These are phyloP conservation scores for Caprella mutica DNA, from an alignment of 2,888 invertebrate species.

Conservation along the genomic window DNA sequence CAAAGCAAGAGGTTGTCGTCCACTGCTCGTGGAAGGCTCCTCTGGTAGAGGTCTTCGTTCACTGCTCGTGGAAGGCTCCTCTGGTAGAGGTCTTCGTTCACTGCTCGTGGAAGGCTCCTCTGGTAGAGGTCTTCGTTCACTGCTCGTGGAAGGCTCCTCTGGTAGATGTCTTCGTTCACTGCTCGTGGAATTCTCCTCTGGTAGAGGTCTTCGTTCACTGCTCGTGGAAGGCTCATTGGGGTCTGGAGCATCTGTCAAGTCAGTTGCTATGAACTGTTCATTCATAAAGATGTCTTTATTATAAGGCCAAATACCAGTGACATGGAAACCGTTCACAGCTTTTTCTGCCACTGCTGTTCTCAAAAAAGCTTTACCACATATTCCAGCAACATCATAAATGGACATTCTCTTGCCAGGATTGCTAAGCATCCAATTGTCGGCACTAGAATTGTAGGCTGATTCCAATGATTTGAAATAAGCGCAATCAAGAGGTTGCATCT, in stretches of 20 bases:
- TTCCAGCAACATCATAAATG: constrained; percentile 1
- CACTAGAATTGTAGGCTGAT: constrained; percentile 11
- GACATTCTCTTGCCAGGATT: constrained; percentile 16
- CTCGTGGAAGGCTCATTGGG: too few relatives aligned
- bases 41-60: too few relatives aligned
- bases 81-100: too few relatives aligned
- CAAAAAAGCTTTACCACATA: not conserved
- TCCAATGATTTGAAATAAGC: constrained; percentile 9
- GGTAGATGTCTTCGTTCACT: too few relatives aligned
- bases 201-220: too few relatives aligned
- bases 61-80: too few relatives aligned
- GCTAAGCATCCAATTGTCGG: constrained; percentile 12
- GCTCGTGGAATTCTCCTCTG: too few relatives aligned
- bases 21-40: too few relatives aligned
- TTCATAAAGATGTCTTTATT: not conserved
- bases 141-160: too few relatives aligned
- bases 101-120: too few relatives aligned
- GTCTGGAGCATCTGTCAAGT: not conserved
- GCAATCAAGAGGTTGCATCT: constrained; percentile 17
- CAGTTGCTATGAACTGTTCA: not conserved
- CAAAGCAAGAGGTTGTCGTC: too few relatives aligned
- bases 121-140: too few relatives aligned
- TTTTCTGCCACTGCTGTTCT: constrained; percentile 2
- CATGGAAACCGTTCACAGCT: constrained; percentile 5
- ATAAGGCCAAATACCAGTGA: not conserved